Conservation (phyloP, 2,113 vertebrate genomes). For the Pelusios castaneus region DNA sequence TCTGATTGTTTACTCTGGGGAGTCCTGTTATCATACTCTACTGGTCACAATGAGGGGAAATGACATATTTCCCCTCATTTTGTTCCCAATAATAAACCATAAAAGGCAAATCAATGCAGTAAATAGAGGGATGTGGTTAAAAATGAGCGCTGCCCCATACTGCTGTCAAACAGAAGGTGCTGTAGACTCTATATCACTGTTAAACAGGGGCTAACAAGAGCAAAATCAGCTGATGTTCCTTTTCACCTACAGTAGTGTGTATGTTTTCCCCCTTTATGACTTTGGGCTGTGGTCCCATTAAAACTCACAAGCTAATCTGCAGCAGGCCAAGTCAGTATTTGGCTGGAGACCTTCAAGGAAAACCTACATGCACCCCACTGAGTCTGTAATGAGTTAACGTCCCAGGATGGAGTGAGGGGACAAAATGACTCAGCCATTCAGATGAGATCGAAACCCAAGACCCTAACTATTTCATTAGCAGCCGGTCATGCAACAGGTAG, state of each 20-base stretch:
- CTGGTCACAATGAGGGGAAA: slow-evolving; percentile 28
- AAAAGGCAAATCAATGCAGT: slow-evolving; percentile 10
- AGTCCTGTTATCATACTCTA: neutral
- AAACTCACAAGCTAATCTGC: neutral
- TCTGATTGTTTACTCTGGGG: neutral
- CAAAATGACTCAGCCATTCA: neutral
- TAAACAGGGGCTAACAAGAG: neutral
- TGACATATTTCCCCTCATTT: neutral
- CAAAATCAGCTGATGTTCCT: neutral
- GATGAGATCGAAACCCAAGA: neutral
- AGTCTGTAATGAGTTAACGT: neutral
- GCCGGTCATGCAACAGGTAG: neutral
- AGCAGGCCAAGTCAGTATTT: neutral
- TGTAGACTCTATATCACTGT: slow-evolving; percentile 7
- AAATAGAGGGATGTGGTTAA: slow-evolving; percentile 41
- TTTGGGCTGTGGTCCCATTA: neutral
- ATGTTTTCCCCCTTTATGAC: neutral
- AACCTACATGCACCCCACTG: neutral
- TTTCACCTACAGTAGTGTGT: neutral
- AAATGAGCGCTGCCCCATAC: neutral
- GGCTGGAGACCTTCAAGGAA: neutral
- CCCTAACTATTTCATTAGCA: neutral
- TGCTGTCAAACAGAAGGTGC: neutral
- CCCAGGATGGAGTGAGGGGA: neutral
- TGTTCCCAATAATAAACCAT: slow-evolving; percentile 29